These are phyloP conservation scores for Julus scanicus DNA, from an alignment of 2,888 invertebrate species.

Conservation along the genomic window DNA sequence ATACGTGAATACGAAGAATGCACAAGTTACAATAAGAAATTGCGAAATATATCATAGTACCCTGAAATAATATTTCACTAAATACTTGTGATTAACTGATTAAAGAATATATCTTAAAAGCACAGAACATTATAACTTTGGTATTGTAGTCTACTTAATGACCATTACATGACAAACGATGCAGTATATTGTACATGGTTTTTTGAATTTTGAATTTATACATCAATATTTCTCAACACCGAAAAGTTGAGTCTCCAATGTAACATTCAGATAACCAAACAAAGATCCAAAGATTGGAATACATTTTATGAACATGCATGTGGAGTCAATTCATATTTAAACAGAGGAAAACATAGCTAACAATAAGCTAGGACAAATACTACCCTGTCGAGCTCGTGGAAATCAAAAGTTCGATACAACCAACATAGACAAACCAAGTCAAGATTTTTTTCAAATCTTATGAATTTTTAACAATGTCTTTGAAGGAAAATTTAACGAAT, in stretches of 20 bases:
- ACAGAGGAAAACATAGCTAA: background rate
- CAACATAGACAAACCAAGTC: background rate
- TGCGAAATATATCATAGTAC: too few species aligned
- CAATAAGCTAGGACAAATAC: background rate
- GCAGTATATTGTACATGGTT: background rate
- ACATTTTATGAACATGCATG: background rate
- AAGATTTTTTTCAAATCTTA: background rate
- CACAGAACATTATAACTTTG: too few species aligned
- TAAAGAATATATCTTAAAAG: too few species aligned
- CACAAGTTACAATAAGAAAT: too few species aligned
- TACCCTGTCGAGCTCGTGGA: background rate
- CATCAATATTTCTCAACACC: background rate
- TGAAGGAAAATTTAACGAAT: constrained; percentile 12
- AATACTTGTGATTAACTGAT: too few species aligned
- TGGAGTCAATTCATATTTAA: background rate
- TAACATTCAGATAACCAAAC: background rate
- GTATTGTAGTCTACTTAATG: background rate
- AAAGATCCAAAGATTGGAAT: background rate
- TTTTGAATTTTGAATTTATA: too few species aligned
- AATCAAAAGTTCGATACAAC: constrained; percentile 24
- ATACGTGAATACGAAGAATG: too few species aligned
- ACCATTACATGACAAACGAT: background rate
- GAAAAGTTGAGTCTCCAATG: background rate
- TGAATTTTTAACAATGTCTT: constrained; percentile 5
- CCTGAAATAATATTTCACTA: too few species aligned